A percentile compares a stretch with the other conserved stretches of the same genome.
These are phyloP conservation scores for Oligia latruncula DNA, from an alignment of 2,888 invertebrate species.

Conservation along the genomic window DNA sequence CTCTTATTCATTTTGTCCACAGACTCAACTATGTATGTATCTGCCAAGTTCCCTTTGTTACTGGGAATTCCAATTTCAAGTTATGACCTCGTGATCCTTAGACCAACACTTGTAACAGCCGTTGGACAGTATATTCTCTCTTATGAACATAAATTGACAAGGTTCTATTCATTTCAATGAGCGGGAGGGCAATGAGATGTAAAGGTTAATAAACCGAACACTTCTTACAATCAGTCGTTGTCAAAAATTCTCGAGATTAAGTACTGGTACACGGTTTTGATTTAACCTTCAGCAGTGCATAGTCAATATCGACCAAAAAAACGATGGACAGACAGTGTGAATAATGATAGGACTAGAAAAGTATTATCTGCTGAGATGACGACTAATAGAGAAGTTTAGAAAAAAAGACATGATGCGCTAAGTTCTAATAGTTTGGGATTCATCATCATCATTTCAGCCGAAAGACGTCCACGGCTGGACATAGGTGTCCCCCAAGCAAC, in stretches of 20 bases:
- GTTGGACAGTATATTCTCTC: conserved; percentile 16
- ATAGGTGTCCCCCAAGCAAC: no score
- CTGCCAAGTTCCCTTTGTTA: background rate
- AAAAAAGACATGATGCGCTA: background rate
- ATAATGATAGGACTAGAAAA: background rate
- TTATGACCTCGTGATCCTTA: background rate
- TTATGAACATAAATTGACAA: conserved; percentile 35
- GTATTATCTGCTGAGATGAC: background rate
- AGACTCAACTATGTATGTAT: no score
- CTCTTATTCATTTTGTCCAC: background rate
- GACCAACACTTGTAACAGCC: background rate
- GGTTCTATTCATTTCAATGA: conserved; percentile 38
- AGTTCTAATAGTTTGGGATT: background rate
- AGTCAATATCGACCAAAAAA: background rate
- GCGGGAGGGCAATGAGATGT: background rate
- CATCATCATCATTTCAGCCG: no score
- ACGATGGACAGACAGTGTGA: background rate
- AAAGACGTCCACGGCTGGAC: no score
- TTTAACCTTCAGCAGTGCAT: background rate
- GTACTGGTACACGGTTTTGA: background rate
- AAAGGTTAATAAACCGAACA: conserved; percentile 12
- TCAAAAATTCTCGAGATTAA: background rate
- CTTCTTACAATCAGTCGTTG: background rate
- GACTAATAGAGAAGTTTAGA: background rate
- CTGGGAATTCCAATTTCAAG: background rate